Percentiles rank a stretch among this genome's conserved stretches.
phyloP scores from a whole-genome alignment of 2,888 invertebrate species.

The Odontomyia ornata region DNA sequence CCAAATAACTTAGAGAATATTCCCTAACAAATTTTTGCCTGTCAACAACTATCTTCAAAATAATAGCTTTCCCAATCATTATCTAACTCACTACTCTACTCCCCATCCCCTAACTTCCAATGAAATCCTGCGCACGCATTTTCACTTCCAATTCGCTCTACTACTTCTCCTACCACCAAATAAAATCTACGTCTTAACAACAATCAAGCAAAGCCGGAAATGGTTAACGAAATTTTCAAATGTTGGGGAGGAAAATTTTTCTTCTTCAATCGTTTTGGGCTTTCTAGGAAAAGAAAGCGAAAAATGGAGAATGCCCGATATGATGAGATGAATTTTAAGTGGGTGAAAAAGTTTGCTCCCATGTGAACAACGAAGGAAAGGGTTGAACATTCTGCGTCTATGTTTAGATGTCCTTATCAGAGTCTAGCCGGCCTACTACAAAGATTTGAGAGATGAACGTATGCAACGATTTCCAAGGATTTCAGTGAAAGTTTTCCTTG shows the following conservation, averaged over 20 bases:
- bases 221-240: constrained; percentile 1
- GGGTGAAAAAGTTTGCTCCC: background rate
- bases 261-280: too few species aligned
- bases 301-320: background rate
- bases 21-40: constrained; percentile 3
- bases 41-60: constrained; percentile 13
- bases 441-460: background rate
- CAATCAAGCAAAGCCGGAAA: background rate
- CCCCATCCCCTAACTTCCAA: constrained; percentile 19
- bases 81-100: background rate
- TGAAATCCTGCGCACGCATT: constrained; percentile 28
- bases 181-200: background rate
- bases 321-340: background rate
- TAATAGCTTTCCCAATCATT: background rate
- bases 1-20: constrained; percentile 11
- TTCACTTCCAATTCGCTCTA: background rate
- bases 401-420: background rate
- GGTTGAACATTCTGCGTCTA: background rate
- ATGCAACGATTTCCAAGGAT: background rate
- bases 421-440: constrained; percentile 34
- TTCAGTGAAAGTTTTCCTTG: constrained; percentile 30
- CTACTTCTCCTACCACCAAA: background rate
- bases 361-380: background rate
- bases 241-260: background rate
- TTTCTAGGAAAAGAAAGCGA: background rate